phyloP scores from a whole-genome alignment of 2,113 vertebrate genomes.

The Alces alces region DNA sequence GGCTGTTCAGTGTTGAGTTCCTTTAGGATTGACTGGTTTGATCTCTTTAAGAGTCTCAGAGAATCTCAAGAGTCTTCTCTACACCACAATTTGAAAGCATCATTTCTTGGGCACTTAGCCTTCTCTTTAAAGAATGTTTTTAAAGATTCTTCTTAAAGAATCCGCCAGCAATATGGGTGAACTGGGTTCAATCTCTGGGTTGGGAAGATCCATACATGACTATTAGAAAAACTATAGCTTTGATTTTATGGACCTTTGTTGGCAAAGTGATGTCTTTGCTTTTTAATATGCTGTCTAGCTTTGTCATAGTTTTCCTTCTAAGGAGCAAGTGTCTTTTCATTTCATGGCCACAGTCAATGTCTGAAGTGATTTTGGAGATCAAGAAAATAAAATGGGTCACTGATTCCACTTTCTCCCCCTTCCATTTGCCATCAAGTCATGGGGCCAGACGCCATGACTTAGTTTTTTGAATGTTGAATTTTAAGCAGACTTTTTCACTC shows the following conservation, averaged over 20 bases:
- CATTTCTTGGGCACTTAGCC: background rate
- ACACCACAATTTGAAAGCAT: background rate
- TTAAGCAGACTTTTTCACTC: background rate
- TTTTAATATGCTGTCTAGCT: background rate
- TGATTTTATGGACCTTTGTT: background rate
- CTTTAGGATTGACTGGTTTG: background rate
- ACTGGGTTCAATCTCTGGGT: background rate
- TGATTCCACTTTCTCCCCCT: background rate
- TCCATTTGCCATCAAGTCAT: background rate
- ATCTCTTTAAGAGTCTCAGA: background rate
- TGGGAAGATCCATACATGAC: background rate
- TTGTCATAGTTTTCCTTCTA: background rate
- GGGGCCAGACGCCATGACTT: background rate
- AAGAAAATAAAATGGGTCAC: background rate
- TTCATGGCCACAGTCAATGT: background rate
- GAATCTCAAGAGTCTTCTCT: background rate
- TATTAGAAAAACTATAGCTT: background rate
- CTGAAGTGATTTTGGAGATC: background rate
- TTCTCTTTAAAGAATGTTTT: background rate
- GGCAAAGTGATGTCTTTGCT: background rate
- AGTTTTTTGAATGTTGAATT: background rate
- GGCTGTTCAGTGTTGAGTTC: background rate
- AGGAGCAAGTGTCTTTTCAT: background rate
- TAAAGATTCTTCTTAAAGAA: background rate
- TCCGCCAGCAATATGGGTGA: background rate